Conservation (phyloP, 2,797 vertebrate genomes). For the Kryptolebias ocellatus region DNA sequence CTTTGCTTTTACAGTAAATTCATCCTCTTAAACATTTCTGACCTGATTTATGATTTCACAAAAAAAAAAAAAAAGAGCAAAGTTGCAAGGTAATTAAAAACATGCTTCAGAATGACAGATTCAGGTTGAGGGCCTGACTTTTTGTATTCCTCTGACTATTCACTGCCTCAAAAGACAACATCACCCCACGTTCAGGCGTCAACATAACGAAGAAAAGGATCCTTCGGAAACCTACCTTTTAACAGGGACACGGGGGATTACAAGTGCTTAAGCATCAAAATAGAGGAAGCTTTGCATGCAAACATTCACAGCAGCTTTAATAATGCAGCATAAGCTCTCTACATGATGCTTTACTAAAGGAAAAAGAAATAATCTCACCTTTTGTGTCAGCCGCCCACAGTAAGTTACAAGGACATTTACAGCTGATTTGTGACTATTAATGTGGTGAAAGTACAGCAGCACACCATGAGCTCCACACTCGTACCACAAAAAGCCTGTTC, state of each 20-base stretch:
- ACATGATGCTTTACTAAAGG: not conserved
- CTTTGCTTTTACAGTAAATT: not conserved
- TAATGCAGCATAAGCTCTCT: not conserved
- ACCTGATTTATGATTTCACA: not conserved
- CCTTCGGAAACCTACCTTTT: not conserved
- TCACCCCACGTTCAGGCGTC: not conserved
- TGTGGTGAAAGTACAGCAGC: not conserved
- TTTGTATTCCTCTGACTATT: not conserved
- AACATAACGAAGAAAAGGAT: not conserved
- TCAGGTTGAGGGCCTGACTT: conserved; percentile 7
- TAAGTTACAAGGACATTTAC: not conserved
- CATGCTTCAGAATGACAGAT: conserved; percentile 1
- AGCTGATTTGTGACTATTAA: not conserved
- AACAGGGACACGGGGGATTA: not conserved
- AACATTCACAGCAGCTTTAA: not conserved
- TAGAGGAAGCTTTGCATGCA: not conserved
- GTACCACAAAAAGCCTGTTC: not conserved
- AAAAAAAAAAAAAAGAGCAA: not conserved
- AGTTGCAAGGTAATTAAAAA: not conserved
- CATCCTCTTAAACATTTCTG: not conserved
- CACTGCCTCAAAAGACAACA: not conserved
- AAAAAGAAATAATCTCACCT: not conserved
- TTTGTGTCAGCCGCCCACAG: not conserved
- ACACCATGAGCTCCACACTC: not conserved
- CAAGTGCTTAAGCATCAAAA: not conserved